phyloP scores from a whole-genome alignment of 2,113 vertebrate species.

The Chaenocephalus aceratus region DNA sequence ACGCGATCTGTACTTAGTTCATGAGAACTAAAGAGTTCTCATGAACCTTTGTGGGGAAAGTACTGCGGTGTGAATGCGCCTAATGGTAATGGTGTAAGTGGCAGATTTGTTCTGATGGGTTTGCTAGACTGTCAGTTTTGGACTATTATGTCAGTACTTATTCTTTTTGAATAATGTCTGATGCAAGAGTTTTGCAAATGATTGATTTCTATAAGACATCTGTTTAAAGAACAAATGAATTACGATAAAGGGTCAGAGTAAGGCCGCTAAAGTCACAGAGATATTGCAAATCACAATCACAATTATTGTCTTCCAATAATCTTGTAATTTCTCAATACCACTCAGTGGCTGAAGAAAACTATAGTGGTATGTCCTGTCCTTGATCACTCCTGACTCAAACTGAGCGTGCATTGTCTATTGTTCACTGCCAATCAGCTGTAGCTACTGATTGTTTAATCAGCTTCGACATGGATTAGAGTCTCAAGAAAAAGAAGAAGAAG shows the following conservation, averaged over 20 bases:
- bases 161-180: not conserved
- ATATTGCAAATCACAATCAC: not conserved
- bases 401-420: not conserved
- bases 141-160: not conserved
- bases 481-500: not conserved
- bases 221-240: not conserved
- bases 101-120: not conserved
- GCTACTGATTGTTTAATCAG: not conserved
- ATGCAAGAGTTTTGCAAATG: not conserved
- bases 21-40: no score
- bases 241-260: not conserved
- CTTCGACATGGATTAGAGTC: not conserved
- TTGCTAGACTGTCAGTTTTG: not conserved
- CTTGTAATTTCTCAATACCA: not conserved
- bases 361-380: not conserved
- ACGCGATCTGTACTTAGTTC: no score
- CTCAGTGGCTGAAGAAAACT: not conserved
- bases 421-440: not conserved
- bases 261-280: no score
- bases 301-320: not conserved
- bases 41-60: no score
- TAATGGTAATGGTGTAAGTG: slow-evolving; percentile 2
- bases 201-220: not conserved
- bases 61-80: no score
- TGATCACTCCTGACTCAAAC: not conserved